phyloP scores from a whole-genome alignment of 2,113 vertebrate species.

The Murina feae region DNA sequence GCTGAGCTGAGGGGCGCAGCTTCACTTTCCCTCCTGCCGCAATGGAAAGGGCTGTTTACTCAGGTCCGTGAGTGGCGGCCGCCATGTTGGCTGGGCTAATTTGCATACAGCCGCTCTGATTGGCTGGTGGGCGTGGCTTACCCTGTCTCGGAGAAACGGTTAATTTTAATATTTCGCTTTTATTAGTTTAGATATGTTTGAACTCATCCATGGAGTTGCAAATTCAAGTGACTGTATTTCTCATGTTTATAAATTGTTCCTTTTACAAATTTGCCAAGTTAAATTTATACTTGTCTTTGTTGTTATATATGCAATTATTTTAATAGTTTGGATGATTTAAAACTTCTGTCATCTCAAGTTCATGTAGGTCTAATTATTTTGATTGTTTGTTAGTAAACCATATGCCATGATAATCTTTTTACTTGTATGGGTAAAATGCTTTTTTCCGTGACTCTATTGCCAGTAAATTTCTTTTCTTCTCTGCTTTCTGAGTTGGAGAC shows the following conservation, averaged over 20 bases:
- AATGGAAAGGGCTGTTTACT: too few relatives aligned
- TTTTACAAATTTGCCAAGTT: neutral
- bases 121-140: too few relatives aligned
- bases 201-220: neutral
- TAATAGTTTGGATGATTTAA: neutral
- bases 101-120: too few relatives aligned
- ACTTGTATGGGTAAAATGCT: rapidly evolving
- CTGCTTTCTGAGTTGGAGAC: neutral
- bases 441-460: neutral
- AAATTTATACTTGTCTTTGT: neutral
- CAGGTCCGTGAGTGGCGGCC: too few relatives aligned
- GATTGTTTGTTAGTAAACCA: neutral
- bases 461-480: neutral
- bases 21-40: too few relatives aligned
- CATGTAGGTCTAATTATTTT: neutral
- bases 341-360: neutral
- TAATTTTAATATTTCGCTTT: too few relatives aligned
- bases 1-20: too few relatives aligned
- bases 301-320: neutral
- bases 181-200: neutral
- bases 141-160: too few relatives aligned
- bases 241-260: neutral
- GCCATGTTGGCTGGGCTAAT: too few relatives aligned
- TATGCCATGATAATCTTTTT: neutral
- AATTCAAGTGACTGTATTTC: neutral